Base-by-base conservation (phyloP, 1,140 invertebrate species). In the Nasonia giraulti region DNA sequence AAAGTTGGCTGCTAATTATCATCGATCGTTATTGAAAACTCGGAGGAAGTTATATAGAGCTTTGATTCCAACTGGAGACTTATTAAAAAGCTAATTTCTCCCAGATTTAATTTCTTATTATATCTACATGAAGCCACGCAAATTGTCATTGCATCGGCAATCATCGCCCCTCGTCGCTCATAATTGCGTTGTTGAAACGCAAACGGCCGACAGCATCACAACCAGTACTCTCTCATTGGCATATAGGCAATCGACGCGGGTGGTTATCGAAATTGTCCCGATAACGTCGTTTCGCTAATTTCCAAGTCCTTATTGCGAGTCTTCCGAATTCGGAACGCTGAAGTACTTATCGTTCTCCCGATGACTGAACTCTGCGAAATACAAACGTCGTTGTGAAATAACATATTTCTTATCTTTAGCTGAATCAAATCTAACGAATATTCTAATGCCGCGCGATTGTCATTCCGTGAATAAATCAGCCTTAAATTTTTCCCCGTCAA, bases 281-380 rank as follows among this genome's bases (percentile, higher is more conserved):
- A 62, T 62, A 62, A n/a, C 55, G 55, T 62, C 55, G 55, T 62
- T 62, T 62, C 55, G 55, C 17, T 62, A 17, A 62, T 62, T 62
- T 62, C 20, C 3, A 20, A 20, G 55, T n/a, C 55, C 55, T 62
- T n/a, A 62, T n/a, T 75, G n/a, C n/a, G 81, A 82, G 62, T 76
- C 74, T 44, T 82, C 81, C 5, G 81, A 82, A 76, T 76, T 76
- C 2, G 47, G 55, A 44, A 76, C 10, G 44, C 81, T 82, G 37
- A 76, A 82, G 20, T 50, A 82, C 66, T 82, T 73, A 27, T 82
- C 81, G 69, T 71, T 10, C 69, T 31, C 31, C 27, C 27, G 27
- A 27, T 23, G 27, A 71, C 55, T n/a, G 6, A 62, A 20, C 6
- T n/a, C 55, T 62, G 55, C 55, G 55, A n/a, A 50, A 50, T 17